phyloP scores from a whole-genome alignment of 2,113 vertebrate genomes.

The Grammomys dolichurus region DNA sequence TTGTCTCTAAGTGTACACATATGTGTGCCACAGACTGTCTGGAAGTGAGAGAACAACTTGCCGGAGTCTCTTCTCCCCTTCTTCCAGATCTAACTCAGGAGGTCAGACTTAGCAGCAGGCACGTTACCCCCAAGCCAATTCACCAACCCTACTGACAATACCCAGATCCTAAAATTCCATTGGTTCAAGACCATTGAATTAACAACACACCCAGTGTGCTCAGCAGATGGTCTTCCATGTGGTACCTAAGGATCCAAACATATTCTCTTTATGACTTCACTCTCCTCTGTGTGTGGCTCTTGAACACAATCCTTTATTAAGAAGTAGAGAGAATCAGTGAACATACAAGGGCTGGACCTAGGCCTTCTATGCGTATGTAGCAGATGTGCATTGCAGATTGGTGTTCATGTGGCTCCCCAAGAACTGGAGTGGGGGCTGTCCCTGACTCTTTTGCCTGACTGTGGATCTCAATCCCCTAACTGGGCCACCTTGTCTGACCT shows the following conservation, averaged over 20 bases:
- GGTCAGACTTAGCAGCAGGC: background rate
- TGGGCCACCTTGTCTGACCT: too few relatives aligned
- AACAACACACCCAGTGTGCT: rapidly evolving
- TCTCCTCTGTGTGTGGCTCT: background rate
- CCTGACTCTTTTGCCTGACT: too few relatives aligned
- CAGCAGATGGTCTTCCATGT: background rate
- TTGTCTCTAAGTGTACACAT: too few relatives aligned
- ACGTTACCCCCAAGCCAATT: background rate
- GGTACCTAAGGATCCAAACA: too few relatives aligned
- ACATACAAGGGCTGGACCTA: too few relatives aligned
- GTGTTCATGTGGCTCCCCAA: too few relatives aligned
- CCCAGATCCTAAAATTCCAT: background rate
- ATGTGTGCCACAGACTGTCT: background rate
- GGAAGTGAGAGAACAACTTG: background rate
- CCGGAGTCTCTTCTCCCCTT: background rate
- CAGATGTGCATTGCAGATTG: too few relatives aligned
- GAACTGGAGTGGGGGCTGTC: too few relatives aligned
- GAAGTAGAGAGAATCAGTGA: background rate
- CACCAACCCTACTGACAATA: background rate
- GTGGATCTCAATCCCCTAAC: too few relatives aligned
- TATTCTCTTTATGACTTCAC: rapidly evolving
- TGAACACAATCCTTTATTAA: background rate
- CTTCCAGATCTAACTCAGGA: background rate
- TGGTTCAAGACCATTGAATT: background rate
- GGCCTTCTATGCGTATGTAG: too few relatives aligned